Evolutionary conservation across 2,797 vertebrate species (phyloP), one percentile per base, ranked within the genome.

Genomic region (Austrolebias charrua): DNA sequence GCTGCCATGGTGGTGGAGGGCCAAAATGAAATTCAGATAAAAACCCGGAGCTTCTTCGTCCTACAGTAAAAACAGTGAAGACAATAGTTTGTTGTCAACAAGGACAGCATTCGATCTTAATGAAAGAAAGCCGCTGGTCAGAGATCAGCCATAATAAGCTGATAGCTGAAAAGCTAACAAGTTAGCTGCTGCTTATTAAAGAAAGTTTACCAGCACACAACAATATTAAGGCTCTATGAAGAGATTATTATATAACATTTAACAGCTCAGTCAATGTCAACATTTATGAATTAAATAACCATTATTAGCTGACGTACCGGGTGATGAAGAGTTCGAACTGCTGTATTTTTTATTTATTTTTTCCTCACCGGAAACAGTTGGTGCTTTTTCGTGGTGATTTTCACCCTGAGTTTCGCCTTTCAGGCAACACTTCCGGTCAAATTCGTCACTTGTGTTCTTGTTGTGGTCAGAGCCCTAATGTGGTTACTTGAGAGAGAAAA

Each of bases 1-100:
- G 88, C 61, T 9, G 88, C 74, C 91, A 92, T 94, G 64, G 49
- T 79, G 77, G 71, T 31, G 56, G 49, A 38, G 42, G 45, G 5
- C 16, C 33, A 45, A 6, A 54, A 16, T 12, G 7, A 18, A 60
- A 49, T 28, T 44, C 31, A 18, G 38, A 0, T 28, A 15, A 56
- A 50, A 54, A 42, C 20, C 47, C 0, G n/a, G 3, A 4, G 28
- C n/a, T 16, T 46, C 48, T 44, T 68, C n/a, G 16, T 31, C 71
- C 87, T 87, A 47, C n/a, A n/a, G 55, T 16, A 40, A 51, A 2
- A 40, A 61, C 40, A 65, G 31, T 0, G 12, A 2, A 19, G 0
- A 7, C 13, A 31, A 7, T 1, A 4, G 0, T 46, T 16, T 54
- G 19, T 48, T 64, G 7, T 55, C 35, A 31, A 52, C 12, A 45